Evolutionary conservation across 35 echinoderm and acorn worm species (phyloP), one percentile per base, ranked within the genome.

Genomic region (Ophiothrix spiculata): DNA sequence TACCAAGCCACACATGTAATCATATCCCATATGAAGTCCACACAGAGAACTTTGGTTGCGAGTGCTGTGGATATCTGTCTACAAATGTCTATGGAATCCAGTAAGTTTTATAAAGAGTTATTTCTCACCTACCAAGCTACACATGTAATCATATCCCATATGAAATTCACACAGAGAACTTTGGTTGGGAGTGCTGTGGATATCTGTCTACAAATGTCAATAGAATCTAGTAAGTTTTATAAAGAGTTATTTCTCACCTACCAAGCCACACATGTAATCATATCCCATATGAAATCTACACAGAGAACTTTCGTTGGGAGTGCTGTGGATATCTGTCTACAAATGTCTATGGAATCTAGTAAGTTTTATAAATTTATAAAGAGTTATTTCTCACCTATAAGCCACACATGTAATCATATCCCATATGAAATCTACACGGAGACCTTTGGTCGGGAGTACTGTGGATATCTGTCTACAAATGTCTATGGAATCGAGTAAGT

Each of bases 331-430:
- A 81, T 98, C 37, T 98, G 80, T 73, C 86, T 98, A 34, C 95
- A 98, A 76, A 98, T 98, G 95, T 88, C 95, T 23, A 98, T 91
- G 89, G 95, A 98, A 64, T 98, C 95, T 39, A 86, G 95, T 98
- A 82, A 87, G 85, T 83, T 38, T 23, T 56, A n/a, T n/a, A n/a
- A n/a, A n/a, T n/a, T n/a, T n/a, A n/a, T n/a, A 98, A 94, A 64
- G 95, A 98, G 83, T 37, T 98, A 33, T 98, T 91, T 34, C 77
- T 98, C n/a, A 75, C 83, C 13, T 98, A 98, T 83, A 83, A 64
- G 88, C 91, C 37, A 98, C 95, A 4, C 25, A 38, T 4, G 82
- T 91, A 2, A 85, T 98, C 1, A 32, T 94, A 17, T 75, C 91
- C n/a, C 91, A 78, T 56, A 29, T 98, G 77, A 98, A 91, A 77